Evolutionary conservation across 2,113 vertebrate species (phyloP), one percentile per base, ranked within the genome.

Genomic region (Tragelaphus strepsiceros): DNA sequence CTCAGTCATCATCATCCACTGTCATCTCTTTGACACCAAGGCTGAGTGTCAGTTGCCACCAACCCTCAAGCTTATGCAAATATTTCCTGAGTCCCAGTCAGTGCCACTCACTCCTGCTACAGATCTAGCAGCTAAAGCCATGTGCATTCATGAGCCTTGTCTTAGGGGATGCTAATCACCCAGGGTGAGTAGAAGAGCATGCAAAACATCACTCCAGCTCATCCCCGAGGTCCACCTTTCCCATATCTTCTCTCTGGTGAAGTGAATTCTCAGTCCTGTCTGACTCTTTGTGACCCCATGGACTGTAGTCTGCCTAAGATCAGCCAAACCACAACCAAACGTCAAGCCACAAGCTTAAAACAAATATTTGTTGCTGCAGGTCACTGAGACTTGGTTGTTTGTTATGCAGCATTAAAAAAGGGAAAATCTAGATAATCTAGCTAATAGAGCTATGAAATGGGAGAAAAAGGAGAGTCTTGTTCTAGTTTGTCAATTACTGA

Each of bases 21-120:
- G 2, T 28, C n/a, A 21, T 21, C 39, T 56, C n/a, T 26, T 28
- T 4, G 15, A 93, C 46, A 26, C 19, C 19, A 39, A 51, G 43
- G 16, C 43, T 32, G 56, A 49, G 35, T 58, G 28, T 91, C 84
- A 74, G 35, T 53, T 77, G 74, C n/a, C 54, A 59, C 16, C 43
- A 17, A 2, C 6, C 30, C 8, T 82, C 39, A n/a, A 16, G 17
- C 17, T 64, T 9, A 6, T 9, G 1, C 7, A 4, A 0, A 59
- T 77, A 39, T 32, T 71, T n/a, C 77, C 16, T 28, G 80, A 74
- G 8, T 35, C n/a, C 59, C 17, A 28, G 13, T n/a, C 35, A 51
- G 32, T 3, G 1, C 14, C 28, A 3, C 13, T 58, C 28, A 3
- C 51, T 74, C 35, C 14, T 58, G 24, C 13, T 54, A 32, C 1